Evolutionary conservation across 2,113 vertebrate genomes (phyloP), one percentile per base, ranked within the genome.

Genomic region (Orcinus orca): DNA sequence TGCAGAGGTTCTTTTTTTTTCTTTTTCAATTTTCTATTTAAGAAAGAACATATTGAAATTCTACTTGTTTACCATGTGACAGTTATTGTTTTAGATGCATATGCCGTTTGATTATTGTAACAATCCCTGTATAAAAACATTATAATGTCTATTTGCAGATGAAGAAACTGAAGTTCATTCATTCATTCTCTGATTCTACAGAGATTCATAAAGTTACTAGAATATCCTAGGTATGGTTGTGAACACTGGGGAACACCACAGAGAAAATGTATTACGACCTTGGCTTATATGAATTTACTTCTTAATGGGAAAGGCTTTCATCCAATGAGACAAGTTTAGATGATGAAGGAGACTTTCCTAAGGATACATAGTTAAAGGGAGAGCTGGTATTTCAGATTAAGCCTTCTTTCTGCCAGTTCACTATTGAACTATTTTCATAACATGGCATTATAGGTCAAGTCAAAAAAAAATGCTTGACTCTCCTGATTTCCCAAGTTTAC

Each of bases 41-140:
- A 71, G 63, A 83, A 44, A 41, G 2, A 76, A 33, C 15, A 55
- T 44, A 55, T 74, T 90, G 23, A 44, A 71, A 55, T 81, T 88
- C 0, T 50, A 8, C 38, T 70, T 84, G 74, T 77, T 91, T 89
- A 20, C 7, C 62, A 26, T 33, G 31, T 36, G 6, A 38, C 44
- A 83, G 1, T 85, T 87, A 63, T 71, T 83, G 6, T 93, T 76
- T 77, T 55, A 44, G 55, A 14, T 76, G 23, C 23, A 21, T 71
- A 38, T 65, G 14, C 6, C 1, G 74, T 70, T 96, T 96, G 50
- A 77, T 58, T 87, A n/a, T 80, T 25, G 14, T 82, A 87, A 65
- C 47, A 50, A 65, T 10, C 7, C 25, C 11, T 71, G 31, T 63
- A 6, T 25, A 36, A 84, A 90, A 82, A 36, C n/a, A 81, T 70